A percentile compares a stretch with the other conserved stretches of the same genome.
These are phyloP conservation scores for Sceloporus undulatus DNA, from an alignment of 2,113 vertebrate species.

Conservation along the genomic window DNA sequence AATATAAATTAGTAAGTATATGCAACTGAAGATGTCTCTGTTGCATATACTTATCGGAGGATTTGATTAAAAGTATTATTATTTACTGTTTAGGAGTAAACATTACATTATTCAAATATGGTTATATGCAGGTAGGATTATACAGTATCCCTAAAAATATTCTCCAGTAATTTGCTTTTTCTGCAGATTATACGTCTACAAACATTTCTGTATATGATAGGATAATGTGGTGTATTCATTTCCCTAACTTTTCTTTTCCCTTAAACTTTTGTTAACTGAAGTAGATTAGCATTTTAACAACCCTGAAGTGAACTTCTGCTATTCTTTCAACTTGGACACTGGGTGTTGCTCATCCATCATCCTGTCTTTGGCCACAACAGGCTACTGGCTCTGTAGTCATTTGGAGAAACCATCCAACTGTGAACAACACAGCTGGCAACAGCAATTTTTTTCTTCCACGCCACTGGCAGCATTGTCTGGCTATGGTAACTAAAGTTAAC, in stretches of 20 bases:
- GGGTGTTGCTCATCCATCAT: slow-evolving; percentile 85
- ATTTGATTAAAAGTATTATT: background rate
- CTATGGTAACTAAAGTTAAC: slow-evolving; percentile 86
- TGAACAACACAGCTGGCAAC: slow-evolving; percentile 90
- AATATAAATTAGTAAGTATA: background rate
- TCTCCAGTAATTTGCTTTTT: background rate
- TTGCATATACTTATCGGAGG: too few relatives aligned
- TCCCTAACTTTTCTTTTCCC: slow-evolving; percentile 72
- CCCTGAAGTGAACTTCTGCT: slow-evolving; percentile 84
- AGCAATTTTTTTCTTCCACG: slow-evolving; percentile 81
- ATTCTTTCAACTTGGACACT: slow-evolving; percentile 79
- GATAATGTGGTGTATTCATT: slow-evolving; percentile 63
- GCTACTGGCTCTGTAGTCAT: slow-evolving; percentile 81
- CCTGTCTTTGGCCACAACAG: slow-evolving; percentile 86
- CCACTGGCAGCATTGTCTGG: slow-evolving; percentile 86
- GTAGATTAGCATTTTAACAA: slow-evolving; percentile 89
- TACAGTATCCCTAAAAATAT: background rate
- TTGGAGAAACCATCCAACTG: slow-evolving; percentile 83
- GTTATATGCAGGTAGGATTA: too few relatives aligned
- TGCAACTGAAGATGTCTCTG: too few relatives aligned
- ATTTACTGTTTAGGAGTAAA: background rate
- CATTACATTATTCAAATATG: background rate
- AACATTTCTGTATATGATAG: slow-evolving; percentile 36
- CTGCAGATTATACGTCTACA: background rate
- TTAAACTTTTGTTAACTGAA: slow-evolving; percentile 80